Percentiles rank a stretch among this genome's conserved stretches.
Conservation (phyloP, 2,797 vertebrate genomes). For the Pseudochaenichthys georgianus region DNA sequence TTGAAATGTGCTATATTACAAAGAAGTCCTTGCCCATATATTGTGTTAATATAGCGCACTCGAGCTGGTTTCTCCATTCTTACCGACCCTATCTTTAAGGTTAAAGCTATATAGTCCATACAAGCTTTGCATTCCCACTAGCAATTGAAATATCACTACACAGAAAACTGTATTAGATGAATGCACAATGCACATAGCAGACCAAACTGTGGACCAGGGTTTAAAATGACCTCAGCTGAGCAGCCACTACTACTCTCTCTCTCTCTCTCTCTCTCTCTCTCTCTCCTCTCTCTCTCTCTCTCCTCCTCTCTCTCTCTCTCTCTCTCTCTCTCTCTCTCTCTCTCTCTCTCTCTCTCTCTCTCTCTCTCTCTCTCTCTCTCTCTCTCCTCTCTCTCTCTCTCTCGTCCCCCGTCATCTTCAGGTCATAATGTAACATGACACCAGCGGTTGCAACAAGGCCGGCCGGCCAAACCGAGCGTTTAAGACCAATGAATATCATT, state of each 20-base stretch:
- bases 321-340: constrained; percentile 1
- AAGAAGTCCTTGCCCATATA: background rate
- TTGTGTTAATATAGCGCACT: no score
- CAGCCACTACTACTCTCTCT: background rate
- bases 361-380: background rate
- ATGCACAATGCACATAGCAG: background rate
- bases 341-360: fast-evolving
- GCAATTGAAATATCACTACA: no score
- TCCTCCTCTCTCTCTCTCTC: background rate
- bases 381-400: constrained; percentile 28
- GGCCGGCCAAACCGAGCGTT: constrained; percentile 78
- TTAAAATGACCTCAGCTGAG: constrained; percentile 54
- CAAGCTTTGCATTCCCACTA: background rate
- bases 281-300: no score
- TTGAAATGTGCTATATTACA: no score
- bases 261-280: no score
- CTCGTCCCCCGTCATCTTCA: constrained; percentile 73
- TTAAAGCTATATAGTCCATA: background rate
- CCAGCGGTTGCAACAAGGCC: constrained; percentile 77
- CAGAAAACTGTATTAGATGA: no score
- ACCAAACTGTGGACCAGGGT: constrained; percentile 10
- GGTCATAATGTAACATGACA: constrained; percentile 87
- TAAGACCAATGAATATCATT: constrained; percentile 89
- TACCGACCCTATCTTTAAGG: no score
- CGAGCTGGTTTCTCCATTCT: no score